These are phyloP conservation scores for Heteronetta atricapilla DNA, from an alignment of 2,113 vertebrate species.

Conservation along the genomic window DNA sequence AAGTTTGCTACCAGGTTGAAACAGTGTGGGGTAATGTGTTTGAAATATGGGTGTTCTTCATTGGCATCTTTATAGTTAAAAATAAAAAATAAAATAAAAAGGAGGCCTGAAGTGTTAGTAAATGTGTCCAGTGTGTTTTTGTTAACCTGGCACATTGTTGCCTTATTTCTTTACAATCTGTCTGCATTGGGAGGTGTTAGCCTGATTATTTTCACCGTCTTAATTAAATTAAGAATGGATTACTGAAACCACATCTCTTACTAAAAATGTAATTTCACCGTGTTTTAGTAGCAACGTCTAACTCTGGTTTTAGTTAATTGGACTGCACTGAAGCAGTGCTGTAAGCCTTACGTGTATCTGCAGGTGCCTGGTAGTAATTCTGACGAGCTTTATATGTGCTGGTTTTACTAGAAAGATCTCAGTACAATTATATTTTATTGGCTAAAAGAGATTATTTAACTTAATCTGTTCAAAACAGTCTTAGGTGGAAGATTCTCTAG, in stretches of 20 bases:
- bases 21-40: background rate
- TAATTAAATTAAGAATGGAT: slow-evolving; percentile 64
- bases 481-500: background rate
- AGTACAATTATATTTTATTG: background rate
- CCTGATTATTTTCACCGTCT: slow-evolving; percentile 28
- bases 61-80: slow-evolving; percentile 3
- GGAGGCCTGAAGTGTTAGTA: slow-evolving; percentile 9
- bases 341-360: slow-evolving; percentile 6
- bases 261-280: slow-evolving; percentile 40
- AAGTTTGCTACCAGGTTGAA: background rate
- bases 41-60: background rate
- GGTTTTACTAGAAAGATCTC: background rate
- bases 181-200: slow-evolving; percentile 12
- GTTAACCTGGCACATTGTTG: slow-evolving; percentile 30
- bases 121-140: slow-evolving; percentile 17
- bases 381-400: background rate
- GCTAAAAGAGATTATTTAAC: background rate
- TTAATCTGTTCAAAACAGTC: background rate
- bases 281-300: too few relatives aligned
- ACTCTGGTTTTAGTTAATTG: slow-evolving; percentile 29
- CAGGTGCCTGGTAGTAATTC: background rate
- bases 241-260: slow-evolving; percentile 37
- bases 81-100: background rate
- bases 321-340: background rate
- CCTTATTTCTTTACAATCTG: slow-evolving; percentile 21